Evolutionary conservation across 2,113 vertebrate genomes (phyloP).

Genomic region (Forbesichthys agassizii): DNA sequence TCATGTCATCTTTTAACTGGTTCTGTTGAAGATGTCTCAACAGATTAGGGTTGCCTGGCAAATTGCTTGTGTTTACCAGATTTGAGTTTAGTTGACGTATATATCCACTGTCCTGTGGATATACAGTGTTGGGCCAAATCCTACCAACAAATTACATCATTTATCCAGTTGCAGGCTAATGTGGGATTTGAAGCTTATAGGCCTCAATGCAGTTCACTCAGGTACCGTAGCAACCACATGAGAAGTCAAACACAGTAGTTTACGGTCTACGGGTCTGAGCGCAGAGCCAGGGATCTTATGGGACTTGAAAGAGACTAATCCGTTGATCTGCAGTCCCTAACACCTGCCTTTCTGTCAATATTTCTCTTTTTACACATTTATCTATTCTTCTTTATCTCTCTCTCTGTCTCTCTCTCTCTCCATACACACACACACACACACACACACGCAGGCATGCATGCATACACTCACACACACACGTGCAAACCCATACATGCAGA

Average conservation of each 20-base stretch:
- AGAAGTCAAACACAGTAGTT: slow-evolving; percentile 8
- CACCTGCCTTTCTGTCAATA: slow-evolving; percentile 17
- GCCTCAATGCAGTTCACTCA: slow-evolving; percentile 21
- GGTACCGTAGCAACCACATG: slow-evolving; percentile 8
- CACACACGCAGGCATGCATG: not conserved
- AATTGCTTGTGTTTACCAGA: not conserved
- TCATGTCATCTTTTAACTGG: no score
- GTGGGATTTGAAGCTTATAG: slow-evolving; percentile 11
- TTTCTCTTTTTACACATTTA: slow-evolving; percentile 3
- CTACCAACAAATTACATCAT: slow-evolving; percentile 30
- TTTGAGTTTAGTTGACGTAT: slow-evolving; percentile 2
- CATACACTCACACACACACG: slow-evolving; percentile 13
- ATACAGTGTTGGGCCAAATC: slow-evolving; percentile 25
- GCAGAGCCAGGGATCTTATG: not conserved
- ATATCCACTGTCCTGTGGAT: not conserved
- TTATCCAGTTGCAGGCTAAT: slow-evolving; percentile 31
- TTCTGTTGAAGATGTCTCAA: slow-evolving; percentile 1
- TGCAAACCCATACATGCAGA: not conserved
- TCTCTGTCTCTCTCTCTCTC: slow-evolving; percentile 1
- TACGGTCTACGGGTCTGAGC: not conserved
- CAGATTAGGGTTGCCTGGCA: slow-evolving; percentile 6
- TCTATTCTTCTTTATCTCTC: slow-evolving; percentile 3
- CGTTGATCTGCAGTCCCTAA: not conserved
- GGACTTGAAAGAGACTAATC: slow-evolving; percentile 9
- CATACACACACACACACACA: slow-evolving; percentile 2